phyloP scores from a whole-genome alignment of 2,888 invertebrate genomes.

The Ramazzottius varieornatus region DNA sequence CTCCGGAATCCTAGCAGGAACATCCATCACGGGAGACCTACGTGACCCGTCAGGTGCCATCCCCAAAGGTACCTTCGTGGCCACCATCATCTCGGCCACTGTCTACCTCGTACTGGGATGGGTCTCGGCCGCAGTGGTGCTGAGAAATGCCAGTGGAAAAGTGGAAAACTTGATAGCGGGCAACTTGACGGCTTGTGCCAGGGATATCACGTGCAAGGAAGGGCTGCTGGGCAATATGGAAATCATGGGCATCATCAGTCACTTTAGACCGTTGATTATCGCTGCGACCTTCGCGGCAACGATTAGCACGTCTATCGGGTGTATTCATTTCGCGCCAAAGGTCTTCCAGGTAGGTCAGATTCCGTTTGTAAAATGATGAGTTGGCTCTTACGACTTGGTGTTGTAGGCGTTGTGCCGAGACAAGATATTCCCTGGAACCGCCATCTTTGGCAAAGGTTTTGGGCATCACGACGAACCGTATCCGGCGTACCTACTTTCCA shows the following conservation, averaged over 20 bases:
- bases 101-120: neutral
- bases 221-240: neutral
- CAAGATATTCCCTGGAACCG: neutral
- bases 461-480: conserved; percentile 1
- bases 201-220: neutral
- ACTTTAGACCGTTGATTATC: conserved; percentile 8
- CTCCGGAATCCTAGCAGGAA: neutral
- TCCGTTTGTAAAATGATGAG: neutral
- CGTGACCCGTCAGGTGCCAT: neutral
- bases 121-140: neutral
- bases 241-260: conserved; percentile 8
- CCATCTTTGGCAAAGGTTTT: neutral
- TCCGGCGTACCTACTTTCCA: neutral
- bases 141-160: neutral
- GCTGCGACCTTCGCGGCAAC: conserved; percentile 10
- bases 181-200: neutral
- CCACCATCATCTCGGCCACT: neutral
- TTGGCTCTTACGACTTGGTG: neutral
- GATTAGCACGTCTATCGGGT: conserved; percentile 9
- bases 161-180: neutral
- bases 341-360: conserved; percentile 7
- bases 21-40: neutral
- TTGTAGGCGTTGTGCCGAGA: neutral
- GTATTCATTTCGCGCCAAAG: conserved; percentile 9
- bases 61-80: neutral